phyloP scores from a whole-genome alignment of 2,888 invertebrate genomes.

The Oasisia sp. region DNA sequence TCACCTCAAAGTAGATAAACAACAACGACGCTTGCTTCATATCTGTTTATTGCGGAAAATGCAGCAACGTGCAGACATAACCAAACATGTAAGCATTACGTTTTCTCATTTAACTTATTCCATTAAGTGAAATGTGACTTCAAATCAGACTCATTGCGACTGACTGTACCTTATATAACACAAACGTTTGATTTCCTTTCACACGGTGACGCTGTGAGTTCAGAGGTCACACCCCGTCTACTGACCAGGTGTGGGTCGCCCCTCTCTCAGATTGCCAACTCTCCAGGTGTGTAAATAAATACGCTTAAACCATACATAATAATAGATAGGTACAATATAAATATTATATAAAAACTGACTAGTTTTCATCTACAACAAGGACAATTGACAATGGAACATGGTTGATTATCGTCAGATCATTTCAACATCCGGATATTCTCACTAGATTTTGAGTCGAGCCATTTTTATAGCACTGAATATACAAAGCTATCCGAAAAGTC shows the following conservation, averaged over 20 bases:
- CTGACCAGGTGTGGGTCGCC: too few relatives aligned
- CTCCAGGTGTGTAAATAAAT: constrained; percentile 17
- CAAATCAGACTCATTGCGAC: background rate
- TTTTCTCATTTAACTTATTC: background rate
- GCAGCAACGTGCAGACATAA: background rate
- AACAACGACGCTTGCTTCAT: background rate
- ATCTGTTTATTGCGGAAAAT: constrained; percentile 3
- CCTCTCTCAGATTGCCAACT: background rate
- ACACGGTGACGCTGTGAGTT: background rate
- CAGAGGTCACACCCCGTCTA: background rate
- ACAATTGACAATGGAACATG: background rate
- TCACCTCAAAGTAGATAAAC: background rate
- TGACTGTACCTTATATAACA: constrained; percentile 13
- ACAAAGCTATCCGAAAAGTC: background rate
- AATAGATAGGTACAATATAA: constrained; percentile 17
- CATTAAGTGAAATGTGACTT: background rate
- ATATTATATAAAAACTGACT: constrained; percentile 17
- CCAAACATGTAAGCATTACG: background rate
- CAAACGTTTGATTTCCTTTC: background rate
- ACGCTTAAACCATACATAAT: constrained; percentile 12
- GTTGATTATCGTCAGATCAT: background rate
- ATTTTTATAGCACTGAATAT: background rate
- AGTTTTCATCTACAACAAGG: constrained; percentile 17
- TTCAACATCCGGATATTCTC: background rate
- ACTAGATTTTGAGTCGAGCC: background rate